A percentile compares a stretch with the other conserved stretches of the same genome.
phyloP scores from a whole-genome alignment of 2,888 invertebrate species.

The Plagodis pulveraria region DNA sequence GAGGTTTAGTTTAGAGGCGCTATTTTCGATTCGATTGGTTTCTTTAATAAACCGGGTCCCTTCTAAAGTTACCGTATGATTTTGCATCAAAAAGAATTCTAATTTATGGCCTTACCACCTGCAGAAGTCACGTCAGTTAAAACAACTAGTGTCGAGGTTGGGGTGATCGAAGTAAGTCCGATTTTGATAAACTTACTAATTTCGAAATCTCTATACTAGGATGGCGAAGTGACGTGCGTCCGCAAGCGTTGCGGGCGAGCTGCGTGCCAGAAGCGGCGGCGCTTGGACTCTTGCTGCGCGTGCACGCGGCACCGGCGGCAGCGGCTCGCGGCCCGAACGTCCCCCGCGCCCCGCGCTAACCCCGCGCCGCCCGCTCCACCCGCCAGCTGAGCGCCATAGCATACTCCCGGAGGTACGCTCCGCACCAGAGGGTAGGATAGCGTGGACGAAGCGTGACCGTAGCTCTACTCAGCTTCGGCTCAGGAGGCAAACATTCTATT shows the following conservation, averaged over 20 bases:
- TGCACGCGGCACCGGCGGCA: conserved; percentile 85
- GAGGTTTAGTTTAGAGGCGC: no score
- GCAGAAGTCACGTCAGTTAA: no score
- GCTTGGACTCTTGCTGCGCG: conserved; percentile 86
- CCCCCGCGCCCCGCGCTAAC: conserved; percentile 49
- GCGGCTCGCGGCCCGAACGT: conserved; percentile 51
- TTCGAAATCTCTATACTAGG: conserved; percentile 75
- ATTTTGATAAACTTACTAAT: not conserved
- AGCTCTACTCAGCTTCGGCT: not conserved
- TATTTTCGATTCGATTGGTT: no score
- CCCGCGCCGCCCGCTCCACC: conserved; percentile 56
- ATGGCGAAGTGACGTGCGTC: conserved; percentile 92
- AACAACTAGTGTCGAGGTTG: no score
- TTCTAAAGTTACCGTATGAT: no score
- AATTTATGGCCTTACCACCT: no score
- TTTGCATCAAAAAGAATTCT: no score
- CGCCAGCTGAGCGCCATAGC: conserved; percentile 55
- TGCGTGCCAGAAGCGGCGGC: conserved; percentile 85
- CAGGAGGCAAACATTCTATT: not conserved
- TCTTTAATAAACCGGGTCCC: no score
- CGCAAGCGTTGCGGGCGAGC: conserved; percentile 92
- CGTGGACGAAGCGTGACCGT: conserved; percentile 20
- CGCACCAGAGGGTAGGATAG: conserved; percentile 22
- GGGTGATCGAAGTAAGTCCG: no score
- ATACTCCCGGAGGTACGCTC: conserved; percentile 11